Evolutionary conservation across 2,113 vertebrate species (phyloP).

Genomic region (Xiphophorus couchianus): DNA sequence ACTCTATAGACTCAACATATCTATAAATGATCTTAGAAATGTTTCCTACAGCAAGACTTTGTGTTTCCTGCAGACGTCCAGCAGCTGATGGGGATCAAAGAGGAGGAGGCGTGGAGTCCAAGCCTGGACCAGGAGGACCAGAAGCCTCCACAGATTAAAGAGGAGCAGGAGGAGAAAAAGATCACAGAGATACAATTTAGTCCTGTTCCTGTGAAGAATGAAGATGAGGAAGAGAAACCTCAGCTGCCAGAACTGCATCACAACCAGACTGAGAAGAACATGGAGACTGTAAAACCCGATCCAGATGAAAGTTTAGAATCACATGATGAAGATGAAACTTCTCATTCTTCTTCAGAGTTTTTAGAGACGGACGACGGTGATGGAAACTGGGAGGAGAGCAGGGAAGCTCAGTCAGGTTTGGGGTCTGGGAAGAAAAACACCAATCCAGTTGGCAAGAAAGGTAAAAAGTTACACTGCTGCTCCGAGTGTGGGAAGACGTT

Average conservation of each 20-base stretch:
- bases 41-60: neutral
- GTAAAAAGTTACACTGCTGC: constrained; percentile 26
- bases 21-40: neutral
- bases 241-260: constrained; percentile 7
- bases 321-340: neutral
- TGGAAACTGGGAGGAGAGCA: constrained; percentile 13
- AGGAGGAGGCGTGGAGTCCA: neutral
- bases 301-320: neutral
- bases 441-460: neutral
- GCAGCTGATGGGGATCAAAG: neutral
- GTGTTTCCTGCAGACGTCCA: constrained; percentile 1
- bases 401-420: neutral
- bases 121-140: neutral
- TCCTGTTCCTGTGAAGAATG: constrained; percentile 10
- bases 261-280: neutral
- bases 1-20: too few species aligned
- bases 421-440: neutral
- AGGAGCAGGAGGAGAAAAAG: constrained; percentile 22
- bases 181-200: neutral
- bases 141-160: constrained; percentile 22
- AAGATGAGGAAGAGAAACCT: constrained; percentile 23
- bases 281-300: too few species aligned
- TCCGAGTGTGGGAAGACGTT: constrained; percentile 35
- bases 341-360: neutral
- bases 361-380: constrained; percentile 12